These are phyloP conservation scores for Holothuria leucospilota DNA, from an alignment of 53 echinoderm and acorn worm species.

Conservation along the genomic window DNA sequence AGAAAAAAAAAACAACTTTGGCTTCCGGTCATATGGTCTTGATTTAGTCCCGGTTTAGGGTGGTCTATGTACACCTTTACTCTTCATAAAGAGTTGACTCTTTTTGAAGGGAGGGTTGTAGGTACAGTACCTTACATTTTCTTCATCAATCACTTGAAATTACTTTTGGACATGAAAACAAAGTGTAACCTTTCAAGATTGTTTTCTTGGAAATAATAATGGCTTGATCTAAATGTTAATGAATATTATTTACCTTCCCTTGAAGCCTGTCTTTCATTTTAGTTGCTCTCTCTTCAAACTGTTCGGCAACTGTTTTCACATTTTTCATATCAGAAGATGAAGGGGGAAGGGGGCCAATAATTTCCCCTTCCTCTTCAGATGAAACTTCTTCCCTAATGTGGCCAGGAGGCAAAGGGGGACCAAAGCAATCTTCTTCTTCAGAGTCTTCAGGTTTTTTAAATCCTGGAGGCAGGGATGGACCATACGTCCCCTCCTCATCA, in stretches of 20 bases:
- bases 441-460: not conserved
- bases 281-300: slow-evolving; percentile 80
- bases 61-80: too few relatives aligned
- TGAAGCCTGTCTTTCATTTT: slow-evolving; percentile 87
- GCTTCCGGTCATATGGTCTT: too few relatives aligned
- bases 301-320: slow-evolving; percentile 63
- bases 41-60: too few relatives aligned
- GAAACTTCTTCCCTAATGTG: slow-evolving; percentile 47
- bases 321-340: slow-evolving; percentile 35
- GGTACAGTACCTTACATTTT: too few relatives aligned
- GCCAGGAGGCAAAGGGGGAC: slow-evolving; percentile 76
- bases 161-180: too few relatives aligned
- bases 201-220: too few relatives aligned
- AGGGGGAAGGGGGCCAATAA: slow-evolving; percentile 81
- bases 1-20: too few relatives aligned
- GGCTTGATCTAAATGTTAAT: too few relatives aligned
- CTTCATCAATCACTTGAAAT: too few relatives aligned
- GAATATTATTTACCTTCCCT: slow-evolving; percentile 58
- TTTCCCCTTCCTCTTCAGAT: slow-evolving; percentile 77
- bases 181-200: too few relatives aligned
- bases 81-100: too few relatives aligned
- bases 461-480: slow-evolving; percentile 68
- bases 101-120: too few relatives aligned
- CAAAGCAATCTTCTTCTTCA: slow-evolving; percentile 72
- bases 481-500: slow-evolving; percentile 50